phyloP scores from a whole-genome alignment of 2,797 vertebrate species.

The Artibeus jamaicensis region DNA sequence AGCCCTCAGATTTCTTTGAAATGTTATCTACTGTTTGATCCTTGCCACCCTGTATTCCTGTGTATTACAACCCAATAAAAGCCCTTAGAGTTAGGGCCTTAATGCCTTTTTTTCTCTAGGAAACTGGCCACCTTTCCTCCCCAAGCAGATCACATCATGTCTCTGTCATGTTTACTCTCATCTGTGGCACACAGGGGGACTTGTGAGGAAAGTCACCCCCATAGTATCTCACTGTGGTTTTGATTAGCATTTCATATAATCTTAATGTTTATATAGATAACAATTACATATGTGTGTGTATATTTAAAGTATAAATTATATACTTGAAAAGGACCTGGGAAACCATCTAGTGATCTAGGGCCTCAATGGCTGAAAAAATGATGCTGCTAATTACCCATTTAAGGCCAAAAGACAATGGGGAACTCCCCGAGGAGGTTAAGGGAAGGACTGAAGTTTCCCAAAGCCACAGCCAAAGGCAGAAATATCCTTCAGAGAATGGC shows the following conservation, averaged over 20 bases:
- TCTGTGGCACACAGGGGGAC: too few relatives aligned
- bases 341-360: neutral
- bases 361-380: neutral
- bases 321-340: neutral
- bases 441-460: neutral
- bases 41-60: too few relatives aligned
- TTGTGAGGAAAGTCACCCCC: too few relatives aligned
- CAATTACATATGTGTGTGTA: neutral
- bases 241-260: conserved; percentile 14
- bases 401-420: neutral
- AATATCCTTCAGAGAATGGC: neutral
- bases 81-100: too few relatives aligned
- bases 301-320: neutral
- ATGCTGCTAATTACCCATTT: neutral
- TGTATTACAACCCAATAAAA: too few relatives aligned
- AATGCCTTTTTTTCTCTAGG: too few relatives aligned
- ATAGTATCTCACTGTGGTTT: neutral
- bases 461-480: neutral
- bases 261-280: neutral
- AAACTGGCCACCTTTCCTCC: too few relatives aligned
- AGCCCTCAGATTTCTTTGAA: too few relatives aligned
- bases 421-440: neutral
- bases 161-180: too few relatives aligned
- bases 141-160: too few relatives aligned
- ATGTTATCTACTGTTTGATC: too few relatives aligned